These are phyloP conservation scores for Alentia gelatinosa DNA, from an alignment of 2,888 invertebrate species.

Conservation along the genomic window DNA sequence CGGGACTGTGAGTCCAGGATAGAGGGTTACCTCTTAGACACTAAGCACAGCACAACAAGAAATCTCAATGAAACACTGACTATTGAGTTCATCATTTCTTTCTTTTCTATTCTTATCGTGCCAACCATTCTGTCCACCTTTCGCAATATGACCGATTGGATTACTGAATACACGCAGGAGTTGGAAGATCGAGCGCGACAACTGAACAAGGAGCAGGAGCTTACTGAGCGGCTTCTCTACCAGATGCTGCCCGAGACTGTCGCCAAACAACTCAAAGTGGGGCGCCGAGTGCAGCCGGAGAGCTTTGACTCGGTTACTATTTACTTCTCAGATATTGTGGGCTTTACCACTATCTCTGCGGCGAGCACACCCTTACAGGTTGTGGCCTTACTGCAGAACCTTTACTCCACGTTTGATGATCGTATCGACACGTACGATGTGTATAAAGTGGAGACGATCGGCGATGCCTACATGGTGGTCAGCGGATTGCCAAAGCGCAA, in stretches of 20 bases:
- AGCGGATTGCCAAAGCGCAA: constrained; percentile 47
- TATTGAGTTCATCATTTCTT: neutral
- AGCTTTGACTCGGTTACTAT: constrained; percentile 51
- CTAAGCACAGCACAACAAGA: neutral
- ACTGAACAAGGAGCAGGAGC: constrained; percentile 40
- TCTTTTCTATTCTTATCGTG: constrained; percentile 1
- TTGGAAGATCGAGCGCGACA: constrained; percentile 6
- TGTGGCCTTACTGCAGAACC: constrained; percentile 35
- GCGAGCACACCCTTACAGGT: constrained; percentile 53
- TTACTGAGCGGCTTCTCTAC: constrained; percentile 49
- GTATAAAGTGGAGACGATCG: constrained; percentile 56
- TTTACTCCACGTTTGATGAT: constrained; percentile 56
- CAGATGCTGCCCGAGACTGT: constrained; percentile 54
- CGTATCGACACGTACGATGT: constrained; percentile 55
- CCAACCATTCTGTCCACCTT: neutral
- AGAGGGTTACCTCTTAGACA: neutral
- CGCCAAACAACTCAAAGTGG: constrained; percentile 40
- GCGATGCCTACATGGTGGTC: constrained; percentile 56
- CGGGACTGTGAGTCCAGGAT: neutral
- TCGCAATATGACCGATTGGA: constrained; percentile 40
- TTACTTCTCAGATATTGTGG: constrained; percentile 55
- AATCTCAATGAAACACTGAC: neutral
- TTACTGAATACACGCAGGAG: neutral
- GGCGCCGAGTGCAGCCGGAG: constrained; percentile 39
- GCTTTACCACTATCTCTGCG: constrained; percentile 43